Conservation (phyloP, 2,797 vertebrate species). For the Denticeps clupeoides region DNA sequence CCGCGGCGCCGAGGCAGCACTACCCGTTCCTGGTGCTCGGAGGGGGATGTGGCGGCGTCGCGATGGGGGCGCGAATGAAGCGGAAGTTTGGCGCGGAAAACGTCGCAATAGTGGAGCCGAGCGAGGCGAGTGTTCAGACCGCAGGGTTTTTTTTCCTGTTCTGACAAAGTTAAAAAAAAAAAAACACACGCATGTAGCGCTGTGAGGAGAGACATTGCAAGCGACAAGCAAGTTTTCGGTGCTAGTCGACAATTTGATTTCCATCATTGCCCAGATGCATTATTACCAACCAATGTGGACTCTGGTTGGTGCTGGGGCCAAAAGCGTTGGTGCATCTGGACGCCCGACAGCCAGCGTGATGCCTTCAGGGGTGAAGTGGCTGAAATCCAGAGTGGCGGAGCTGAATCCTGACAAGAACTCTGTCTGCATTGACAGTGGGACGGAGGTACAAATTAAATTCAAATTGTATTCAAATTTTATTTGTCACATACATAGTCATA, state of each 20-base stretch:
- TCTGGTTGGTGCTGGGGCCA: conserved; percentile 86
- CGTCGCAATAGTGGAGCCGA: conserved; percentile 87
- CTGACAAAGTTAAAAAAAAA: background rate
- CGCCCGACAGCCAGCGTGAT: conserved; percentile 70
- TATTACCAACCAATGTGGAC: conserved; percentile 94
- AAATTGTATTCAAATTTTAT: too few species aligned
- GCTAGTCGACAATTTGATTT: too few species aligned
- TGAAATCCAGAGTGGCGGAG: conserved; percentile 73
- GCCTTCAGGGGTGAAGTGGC: conserved; percentile 81
- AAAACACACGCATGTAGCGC: background rate
- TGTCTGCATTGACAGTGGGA: conserved; percentile 63
- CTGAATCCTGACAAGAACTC: conserved; percentile 78
- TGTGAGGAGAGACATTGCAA: background rate
- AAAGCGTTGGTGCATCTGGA: conserved; percentile 61
- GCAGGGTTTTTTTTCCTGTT: background rate
- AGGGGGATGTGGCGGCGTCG: conserved; percentile 79
- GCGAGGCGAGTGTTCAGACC: conserved; percentile 53
- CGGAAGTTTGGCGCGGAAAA: conserved; percentile 76
- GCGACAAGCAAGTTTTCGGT: too few species aligned
- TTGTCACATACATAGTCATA: too few species aligned
- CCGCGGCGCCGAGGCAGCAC: conserved; percentile 59
- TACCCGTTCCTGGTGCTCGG: conserved; percentile 85
- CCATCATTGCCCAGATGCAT: too few species aligned
- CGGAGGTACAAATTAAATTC: conserved; percentile 61
- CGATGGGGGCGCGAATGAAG: conserved; percentile 89